phyloP scores from a whole-genome alignment of 1,140 invertebrate species.

The Branchinecta lynchi region DNA sequence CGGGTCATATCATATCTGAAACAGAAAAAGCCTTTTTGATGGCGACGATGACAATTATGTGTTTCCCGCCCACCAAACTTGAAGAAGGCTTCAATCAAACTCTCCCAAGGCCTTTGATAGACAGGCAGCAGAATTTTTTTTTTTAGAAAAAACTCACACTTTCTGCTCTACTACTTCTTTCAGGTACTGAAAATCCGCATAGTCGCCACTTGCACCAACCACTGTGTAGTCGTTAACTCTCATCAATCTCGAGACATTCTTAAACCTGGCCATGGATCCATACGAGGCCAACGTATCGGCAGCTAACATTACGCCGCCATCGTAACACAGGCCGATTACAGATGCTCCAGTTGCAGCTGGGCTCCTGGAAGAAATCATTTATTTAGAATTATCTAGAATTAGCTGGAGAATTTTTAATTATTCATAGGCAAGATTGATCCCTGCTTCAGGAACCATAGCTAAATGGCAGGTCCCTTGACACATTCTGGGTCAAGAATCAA shows the following conservation, averaged over 20 bases:
- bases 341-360: slow-evolving; percentile 81
- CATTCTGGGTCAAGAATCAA: no score
- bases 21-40: no score
- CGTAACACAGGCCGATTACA: slow-evolving; percentile 68
- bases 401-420: no score
- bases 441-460: no score
- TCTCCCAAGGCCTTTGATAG: no score
- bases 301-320: slow-evolving; percentile 75
- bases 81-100: no score
- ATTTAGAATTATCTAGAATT: no score
- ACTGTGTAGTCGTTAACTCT: slow-evolving; percentile 82
- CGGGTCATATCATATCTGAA: no score
- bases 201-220: slow-evolving; percentile 76
- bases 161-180: slow-evolving; percentile 75
- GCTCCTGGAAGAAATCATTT: slow-evolving; percentile 37
- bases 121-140: background rate
- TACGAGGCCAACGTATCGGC: slow-evolving; percentile 84
- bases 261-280: slow-evolving; percentile 71
- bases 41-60: no score
- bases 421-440: no score
- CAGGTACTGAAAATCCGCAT: slow-evolving; percentile 86
- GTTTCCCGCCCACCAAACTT: no score
- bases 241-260: slow-evolving; percentile 61
- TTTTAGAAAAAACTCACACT: slow-evolving; percentile 49
- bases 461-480: no score